Evolutionary conservation across 2,113 vertebrate species (phyloP).

Genomic region (Pavo muticus): DNA sequence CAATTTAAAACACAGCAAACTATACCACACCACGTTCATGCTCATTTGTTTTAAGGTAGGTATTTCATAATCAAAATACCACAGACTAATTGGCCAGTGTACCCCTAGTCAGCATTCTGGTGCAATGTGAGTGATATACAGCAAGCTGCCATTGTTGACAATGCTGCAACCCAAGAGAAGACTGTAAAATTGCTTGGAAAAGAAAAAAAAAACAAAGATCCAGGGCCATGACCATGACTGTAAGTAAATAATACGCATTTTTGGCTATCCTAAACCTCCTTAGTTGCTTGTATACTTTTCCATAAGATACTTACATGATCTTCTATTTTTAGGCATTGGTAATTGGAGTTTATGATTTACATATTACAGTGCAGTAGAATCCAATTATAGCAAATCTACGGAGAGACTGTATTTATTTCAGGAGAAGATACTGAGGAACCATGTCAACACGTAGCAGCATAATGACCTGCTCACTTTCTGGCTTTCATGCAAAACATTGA

Average conservation of each 20-base stretch:
- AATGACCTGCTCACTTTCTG: constrained; percentile 61
- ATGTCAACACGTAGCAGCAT: constrained; percentile 39
- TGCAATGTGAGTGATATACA: background rate
- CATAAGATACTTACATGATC: background rate
- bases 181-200: background rate
- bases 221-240: background rate
- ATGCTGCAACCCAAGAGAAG: background rate
- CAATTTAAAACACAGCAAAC: background rate
- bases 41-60: background rate
- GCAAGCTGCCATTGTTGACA: background rate
- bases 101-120: background rate
- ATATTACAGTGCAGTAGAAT: constrained; percentile 60
- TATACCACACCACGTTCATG: background rate
- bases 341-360: constrained; percentile 63
- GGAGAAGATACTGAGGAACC: constrained; percentile 32
- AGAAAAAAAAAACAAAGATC: background rate
- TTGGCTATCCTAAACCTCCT: background rate
- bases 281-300: background rate
- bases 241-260: background rate
- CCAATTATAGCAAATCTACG: constrained; percentile 54
- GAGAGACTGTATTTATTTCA: constrained; percentile 47
- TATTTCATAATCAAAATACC: background rate
- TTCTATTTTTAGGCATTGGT: constrained; percentile 58
- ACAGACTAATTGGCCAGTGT: background rate
- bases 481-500: constrained; percentile 48